Evolutionary conservation across 2,113 vertebrate genomes (phyloP), one percentile per base, ranked within the genome.

Genomic region (Pelecanus crispus): DNA sequence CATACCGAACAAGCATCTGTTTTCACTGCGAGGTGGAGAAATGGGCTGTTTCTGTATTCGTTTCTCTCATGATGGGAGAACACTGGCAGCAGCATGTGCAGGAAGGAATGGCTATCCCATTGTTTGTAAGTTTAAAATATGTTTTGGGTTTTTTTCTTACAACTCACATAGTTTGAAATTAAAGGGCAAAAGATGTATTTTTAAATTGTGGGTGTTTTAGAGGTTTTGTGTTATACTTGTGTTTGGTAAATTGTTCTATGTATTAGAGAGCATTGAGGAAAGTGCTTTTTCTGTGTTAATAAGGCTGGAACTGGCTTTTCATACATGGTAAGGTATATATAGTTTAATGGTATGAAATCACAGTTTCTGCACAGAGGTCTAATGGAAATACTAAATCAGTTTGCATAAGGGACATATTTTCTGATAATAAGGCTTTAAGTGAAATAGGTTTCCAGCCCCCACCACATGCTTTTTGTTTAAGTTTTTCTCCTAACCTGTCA

Each of bases 71-170:
- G 97, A 98, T 28, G 99, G 99, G 68, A 98, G 97, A n/a, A 98
- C 95, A 0, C 97, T 99, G 95, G 99, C 99, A 90, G 98, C 99
- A 75, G 99, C 99, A 12, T 99, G 99, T 97, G 99, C 98, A 40
- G 98, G 99, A 97, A 98, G 97, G 94, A 99, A 99, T 93, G 98
- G 98, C 34, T 99, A 99, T 95, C 99, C 99, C 8, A 93, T 99
- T 77, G 95, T 99, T 63, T 98, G 99, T 99, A 96, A 98, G 99
- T 97, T 91, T 70, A 32, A 58, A 53, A 71, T 49, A 26, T 7
- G 1, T 52, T 81, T 79, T 32, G 10, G 10, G 0, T 6, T 42
- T 29, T 72, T 6, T 56, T 31, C 45, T 77, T 62, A 2, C 6
- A 61, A 61, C 10, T 49, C 10, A 24, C 31, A 4, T 28, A 16